phyloP scores from a whole-genome alignment of 2,113 vertebrate species.

The Tinamus guttatus region DNA sequence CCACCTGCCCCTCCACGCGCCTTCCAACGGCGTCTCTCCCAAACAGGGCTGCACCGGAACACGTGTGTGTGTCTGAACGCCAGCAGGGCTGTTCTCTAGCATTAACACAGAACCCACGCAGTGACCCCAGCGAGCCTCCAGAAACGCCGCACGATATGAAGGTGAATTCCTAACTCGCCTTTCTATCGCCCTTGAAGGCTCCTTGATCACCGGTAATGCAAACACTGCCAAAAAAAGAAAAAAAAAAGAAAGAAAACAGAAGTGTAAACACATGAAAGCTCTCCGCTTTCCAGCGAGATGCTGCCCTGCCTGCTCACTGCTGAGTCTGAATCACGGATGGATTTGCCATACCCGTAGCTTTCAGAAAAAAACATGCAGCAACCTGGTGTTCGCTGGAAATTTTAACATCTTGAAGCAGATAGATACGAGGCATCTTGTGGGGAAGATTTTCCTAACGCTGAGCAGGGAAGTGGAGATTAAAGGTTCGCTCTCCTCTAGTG shows the following conservation, averaged over 20 bases:
- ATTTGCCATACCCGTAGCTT: conserved; percentile 58
- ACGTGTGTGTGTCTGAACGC: fast-evolving
- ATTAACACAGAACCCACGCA: not conserved
- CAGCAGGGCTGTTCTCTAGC: not conserved
- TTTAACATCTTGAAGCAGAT: conserved; percentile 34
- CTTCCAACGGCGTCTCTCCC: not conserved
- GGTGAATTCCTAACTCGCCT: fast-evolving
- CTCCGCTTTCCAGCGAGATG: conserved; percentile 3
- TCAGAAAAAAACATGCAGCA: conserved; percentile 39
- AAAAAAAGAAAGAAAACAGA: not conserved
- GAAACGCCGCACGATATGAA: not conserved
- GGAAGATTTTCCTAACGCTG: conserved; percentile 62
- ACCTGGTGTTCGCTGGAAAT: conserved; percentile 38
- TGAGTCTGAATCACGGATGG: conserved; percentile 57
- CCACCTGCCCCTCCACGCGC: not conserved
- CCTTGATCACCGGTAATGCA: not conserved
- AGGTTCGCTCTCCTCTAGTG: conserved; percentile 39
- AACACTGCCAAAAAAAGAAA: not conserved
- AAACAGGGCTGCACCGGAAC: not conserved
- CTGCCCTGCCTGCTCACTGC: not conserved
- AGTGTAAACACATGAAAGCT: not conserved
- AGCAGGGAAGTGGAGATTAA: conserved; percentile 74
- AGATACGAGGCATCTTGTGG: conserved; percentile 56
- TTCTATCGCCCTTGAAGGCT: conserved; percentile 8
- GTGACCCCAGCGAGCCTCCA: not conserved